Conservation (phyloP, 2,888 invertebrate species). For the Shargacucullia verbasci region DNA sequence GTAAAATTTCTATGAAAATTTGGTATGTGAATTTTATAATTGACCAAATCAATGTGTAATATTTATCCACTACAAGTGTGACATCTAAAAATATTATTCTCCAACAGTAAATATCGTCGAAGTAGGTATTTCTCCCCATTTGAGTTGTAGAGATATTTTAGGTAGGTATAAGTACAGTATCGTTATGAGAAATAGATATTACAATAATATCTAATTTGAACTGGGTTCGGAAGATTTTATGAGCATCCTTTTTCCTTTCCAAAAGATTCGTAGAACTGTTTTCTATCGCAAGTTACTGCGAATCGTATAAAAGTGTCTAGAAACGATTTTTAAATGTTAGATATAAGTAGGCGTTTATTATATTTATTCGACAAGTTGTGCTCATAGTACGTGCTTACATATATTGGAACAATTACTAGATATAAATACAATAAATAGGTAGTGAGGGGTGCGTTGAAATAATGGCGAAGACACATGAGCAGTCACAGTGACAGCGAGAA, state of each 20-base stretch:
- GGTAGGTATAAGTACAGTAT: slow-evolving; percentile 62
- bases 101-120: slow-evolving; percentile 77
- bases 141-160: slow-evolving; percentile 73
- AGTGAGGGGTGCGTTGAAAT: slow-evolving; percentile 71
- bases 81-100: slow-evolving; percentile 86
- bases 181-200: slow-evolving; percentile 69
- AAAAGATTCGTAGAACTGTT: slow-evolving; percentile 62
- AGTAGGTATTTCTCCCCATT: slow-evolving; percentile 69
- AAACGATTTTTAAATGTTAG: slow-evolving; percentile 69
- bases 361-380: slow-evolving; percentile 77
- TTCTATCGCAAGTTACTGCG: slow-evolving; percentile 67
- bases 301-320: slow-evolving; percentile 71
- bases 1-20: slow-evolving; percentile 71
- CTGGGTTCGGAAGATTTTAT: slow-evolving; percentile 77
- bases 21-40: slow-evolving; percentile 68
- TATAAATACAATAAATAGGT: slow-evolving; percentile 64
- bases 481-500: slow-evolving; percentile 47
- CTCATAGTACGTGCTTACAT: slow-evolving; percentile 77
- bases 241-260: slow-evolving; percentile 69
- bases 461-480: slow-evolving; percentile 61
- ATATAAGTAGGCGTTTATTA: slow-evolving; percentile 69
- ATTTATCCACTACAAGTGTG: slow-evolving; percentile 78
- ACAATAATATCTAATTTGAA: slow-evolving; percentile 73
- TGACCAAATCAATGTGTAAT: slow-evolving; percentile 71
- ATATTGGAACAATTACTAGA: slow-evolving; percentile 74